Evolutionary conservation across 2,797 vertebrate genomes (phyloP), one percentile per base, ranked within the genome.

Genomic region (Spheniscus humboldti): DNA sequence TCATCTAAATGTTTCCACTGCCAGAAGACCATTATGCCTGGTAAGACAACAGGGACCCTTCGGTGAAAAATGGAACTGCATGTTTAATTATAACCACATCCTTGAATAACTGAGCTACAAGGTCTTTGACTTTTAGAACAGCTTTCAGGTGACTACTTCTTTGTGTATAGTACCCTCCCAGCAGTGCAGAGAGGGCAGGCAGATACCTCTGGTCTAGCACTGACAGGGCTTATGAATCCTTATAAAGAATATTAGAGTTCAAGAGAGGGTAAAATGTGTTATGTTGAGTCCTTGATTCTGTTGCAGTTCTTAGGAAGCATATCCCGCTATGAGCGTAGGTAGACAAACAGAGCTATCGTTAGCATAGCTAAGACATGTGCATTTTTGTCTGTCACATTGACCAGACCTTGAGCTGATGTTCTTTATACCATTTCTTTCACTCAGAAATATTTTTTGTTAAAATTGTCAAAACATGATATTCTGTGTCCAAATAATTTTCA

Each of bases 1-100:
- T 99, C 99, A 62, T 99, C 99, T 80, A 99, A 99, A 96, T 99
- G 99, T 93, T 98, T 97, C 97, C 98, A 98, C 95, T 99, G 99
- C 98, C 99, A 98, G 97, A 99, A 98, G 95, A 99, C 98, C 81
- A 97, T 99, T 97, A 99, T 99, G 99, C 99, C 99, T 90, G 99
- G 99, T 99, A 98, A 96, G 97, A 63, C 9, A 88, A 62, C 31
- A 82, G 17, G 11, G 64, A 45, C 16, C 17, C 13, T 78, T 53
- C 4, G 0, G 31, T 86, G 84, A 48, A 66, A 88, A 92, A 79
- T 8, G 10, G 24, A 55, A 62, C 52, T 24, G 2, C 6, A 30
- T 39, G 91, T 92, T 91, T 75, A 86, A 35, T 62, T 47, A 60
- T 23, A 47, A 52, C 9, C 48, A 50, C 11, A 17, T 41, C n/a